phyloP scores from a whole-genome alignment of 2,113 vertebrate species.

The Ophthalmolycus amberensis region DNA sequence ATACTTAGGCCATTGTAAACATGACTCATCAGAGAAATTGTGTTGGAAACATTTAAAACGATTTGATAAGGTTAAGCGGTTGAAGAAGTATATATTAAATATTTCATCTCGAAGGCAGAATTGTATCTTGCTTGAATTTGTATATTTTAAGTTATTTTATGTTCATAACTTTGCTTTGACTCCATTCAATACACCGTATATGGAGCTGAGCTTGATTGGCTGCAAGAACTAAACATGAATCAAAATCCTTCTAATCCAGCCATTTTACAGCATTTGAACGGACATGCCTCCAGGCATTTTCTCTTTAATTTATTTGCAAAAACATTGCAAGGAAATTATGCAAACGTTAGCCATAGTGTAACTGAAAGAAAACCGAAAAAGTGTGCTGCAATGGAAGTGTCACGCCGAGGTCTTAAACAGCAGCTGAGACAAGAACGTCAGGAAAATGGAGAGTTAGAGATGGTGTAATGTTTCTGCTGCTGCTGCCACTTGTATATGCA shows the following conservation, averaged over 20 bases:
- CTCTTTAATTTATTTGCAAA: background rate
- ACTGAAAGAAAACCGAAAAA: background rate
- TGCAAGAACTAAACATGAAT: background rate
- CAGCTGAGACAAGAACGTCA: slow-evolving; percentile 21
- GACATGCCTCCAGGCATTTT: too few species aligned
- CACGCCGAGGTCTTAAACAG: slow-evolving; percentile 19
- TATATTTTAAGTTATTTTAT: background rate
- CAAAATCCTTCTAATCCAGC: background rate
- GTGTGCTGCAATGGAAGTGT: slow-evolving; percentile 7
- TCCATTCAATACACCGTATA: background rate
- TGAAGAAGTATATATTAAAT: background rate
- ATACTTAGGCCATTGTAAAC: background rate
- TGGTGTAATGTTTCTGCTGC: slow-evolving; percentile 14
- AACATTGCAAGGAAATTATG: background rate
- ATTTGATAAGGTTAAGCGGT: background rate
- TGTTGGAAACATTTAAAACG: background rate
- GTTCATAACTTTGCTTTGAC: background rate
- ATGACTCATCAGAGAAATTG: slow-evolving; percentile 12
- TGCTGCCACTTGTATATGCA: slow-evolving; percentile 39
- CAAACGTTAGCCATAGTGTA: background rate
- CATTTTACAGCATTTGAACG: background rate
- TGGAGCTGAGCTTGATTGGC: background rate
- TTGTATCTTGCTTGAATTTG: background rate
- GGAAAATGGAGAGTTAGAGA: slow-evolving; percentile 2
- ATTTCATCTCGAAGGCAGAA: background rate